Conservation (phyloP, 2,113 vertebrate genomes). For the Paramisgurnus dabryanus region DNA sequence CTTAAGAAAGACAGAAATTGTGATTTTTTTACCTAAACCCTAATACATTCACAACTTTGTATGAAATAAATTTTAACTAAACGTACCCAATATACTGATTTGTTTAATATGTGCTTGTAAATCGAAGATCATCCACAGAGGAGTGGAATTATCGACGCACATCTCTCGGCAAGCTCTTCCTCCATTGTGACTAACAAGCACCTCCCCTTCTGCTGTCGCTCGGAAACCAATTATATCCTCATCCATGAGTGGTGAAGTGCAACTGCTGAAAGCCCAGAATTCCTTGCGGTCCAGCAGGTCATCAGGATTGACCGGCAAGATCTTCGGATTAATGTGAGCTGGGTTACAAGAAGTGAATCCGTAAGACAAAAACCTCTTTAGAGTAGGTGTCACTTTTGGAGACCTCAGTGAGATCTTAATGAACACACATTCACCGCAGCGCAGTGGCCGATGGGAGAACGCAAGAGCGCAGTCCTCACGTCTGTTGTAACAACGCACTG, state of each 20-base stretch:
- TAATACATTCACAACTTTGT: too few relatives aligned
- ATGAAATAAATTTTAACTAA: not conserved
- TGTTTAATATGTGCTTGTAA: constrained; percentile 86
- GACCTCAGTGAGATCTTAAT: constrained; percentile 83
- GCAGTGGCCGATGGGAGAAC: constrained; percentile 86
- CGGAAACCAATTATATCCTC: constrained; percentile 89
- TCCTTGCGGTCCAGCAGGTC: constrained; percentile 89
- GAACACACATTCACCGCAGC: constrained; percentile 84
- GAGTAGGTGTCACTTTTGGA: constrained; percentile 1
- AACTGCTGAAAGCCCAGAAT: constrained; percentile 89
- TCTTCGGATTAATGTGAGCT: constrained; percentile 77
- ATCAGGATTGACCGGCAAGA: constrained; percentile 85
- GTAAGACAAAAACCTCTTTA: constrained; percentile 77
- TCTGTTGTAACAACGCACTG: constrained; percentile 80
- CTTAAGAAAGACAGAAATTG: not conserved
- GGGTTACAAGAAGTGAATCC: constrained; percentile 92
- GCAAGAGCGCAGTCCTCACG: constrained; percentile 87
- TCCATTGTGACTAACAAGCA: constrained; percentile 88
- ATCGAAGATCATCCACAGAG: constrained; percentile 94
- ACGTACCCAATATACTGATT: constrained; percentile 89
- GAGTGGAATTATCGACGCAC: constrained; percentile 88
- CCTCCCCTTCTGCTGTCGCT: constrained; percentile 84
- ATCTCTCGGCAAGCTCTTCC: constrained; percentile 82
- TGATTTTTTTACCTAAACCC: too few relatives aligned
- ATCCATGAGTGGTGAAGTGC: constrained; percentile 79